Conservation (phyloP, 2,113 vertebrate genomes). For the Mobula birostris region DNA sequence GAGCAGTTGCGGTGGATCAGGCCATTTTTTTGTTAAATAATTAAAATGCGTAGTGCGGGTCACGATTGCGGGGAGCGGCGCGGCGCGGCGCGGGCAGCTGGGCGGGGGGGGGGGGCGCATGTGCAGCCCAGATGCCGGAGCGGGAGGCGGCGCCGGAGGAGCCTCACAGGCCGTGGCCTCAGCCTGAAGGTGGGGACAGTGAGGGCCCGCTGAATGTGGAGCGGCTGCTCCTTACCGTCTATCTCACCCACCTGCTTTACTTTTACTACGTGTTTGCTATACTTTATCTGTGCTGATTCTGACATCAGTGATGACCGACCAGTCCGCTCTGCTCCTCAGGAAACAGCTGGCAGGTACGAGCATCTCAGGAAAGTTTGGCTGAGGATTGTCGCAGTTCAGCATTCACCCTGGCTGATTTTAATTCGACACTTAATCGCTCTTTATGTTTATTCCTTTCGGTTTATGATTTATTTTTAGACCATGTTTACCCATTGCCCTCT, state of each 20-base stretch:
- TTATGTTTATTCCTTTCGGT: background rate
- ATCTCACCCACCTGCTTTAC: constrained; percentile 37
- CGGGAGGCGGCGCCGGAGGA: background rate
- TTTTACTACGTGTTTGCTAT: constrained; percentile 43
- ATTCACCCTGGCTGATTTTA: constrained; percentile 8
- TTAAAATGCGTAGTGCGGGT: background rate
- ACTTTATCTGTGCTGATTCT: constrained; percentile 34
- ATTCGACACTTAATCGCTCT: background rate
- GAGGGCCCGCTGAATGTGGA: constrained; percentile 43
- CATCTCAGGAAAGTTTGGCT: background rate
- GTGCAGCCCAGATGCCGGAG: background rate
- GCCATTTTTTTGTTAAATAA: background rate
- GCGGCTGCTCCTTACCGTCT: constrained; percentile 33
- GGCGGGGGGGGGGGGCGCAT: background rate
- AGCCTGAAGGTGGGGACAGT: background rate
- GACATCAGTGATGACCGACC: constrained; percentile 57
- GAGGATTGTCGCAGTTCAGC: background rate
- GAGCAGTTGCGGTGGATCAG: no score
- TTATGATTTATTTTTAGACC: background rate
- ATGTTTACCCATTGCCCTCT: background rate
- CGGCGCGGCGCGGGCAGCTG: background rate
- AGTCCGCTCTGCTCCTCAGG: constrained; percentile 63
- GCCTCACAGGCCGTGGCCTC: background rate
- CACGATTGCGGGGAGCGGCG: no score
- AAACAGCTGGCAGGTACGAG: constrained; percentile 65